phyloP scores from a whole-genome alignment of 2,113 vertebrate species.

The Rafetus swinhoei region DNA sequence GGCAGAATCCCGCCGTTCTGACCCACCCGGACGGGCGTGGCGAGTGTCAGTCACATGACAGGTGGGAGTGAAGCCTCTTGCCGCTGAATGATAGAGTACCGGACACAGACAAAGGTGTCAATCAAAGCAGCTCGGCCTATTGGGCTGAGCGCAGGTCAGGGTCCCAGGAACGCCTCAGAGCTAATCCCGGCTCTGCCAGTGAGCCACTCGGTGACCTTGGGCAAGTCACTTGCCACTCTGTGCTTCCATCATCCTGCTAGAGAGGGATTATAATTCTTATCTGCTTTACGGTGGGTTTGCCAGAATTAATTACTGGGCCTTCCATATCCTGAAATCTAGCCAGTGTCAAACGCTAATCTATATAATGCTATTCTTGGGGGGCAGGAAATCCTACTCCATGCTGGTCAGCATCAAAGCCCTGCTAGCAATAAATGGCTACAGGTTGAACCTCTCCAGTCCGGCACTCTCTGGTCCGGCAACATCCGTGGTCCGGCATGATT shows the following conservation, averaged over 20 bases:
- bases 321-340: neutral
- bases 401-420: neutral
- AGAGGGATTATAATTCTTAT: neutral
- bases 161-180: too few relatives aligned
- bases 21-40: neutral
- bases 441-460: too few relatives aligned
- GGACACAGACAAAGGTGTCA: neutral
- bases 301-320: conserved; percentile 60
- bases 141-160: too few relatives aligned
- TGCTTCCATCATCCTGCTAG: too few relatives aligned
- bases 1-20: neutral
- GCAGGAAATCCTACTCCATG: neutral
- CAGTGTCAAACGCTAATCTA: conserved; percentile 23
- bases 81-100: neutral
- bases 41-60: neutral
- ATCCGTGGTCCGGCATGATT: too few relatives aligned
- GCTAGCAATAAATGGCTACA: neutral
- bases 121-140: too few relatives aligned
- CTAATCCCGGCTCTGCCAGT: too few relatives aligned
- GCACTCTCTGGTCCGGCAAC: too few relatives aligned
- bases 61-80: neutral
- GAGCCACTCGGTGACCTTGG: too few relatives aligned
- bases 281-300: fast-evolving
- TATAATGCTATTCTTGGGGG: neutral
- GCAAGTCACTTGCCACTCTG: too few relatives aligned